Conservation (phyloP, 2,797 vertebrate genomes). For the Arrhamphus sclerolepis region DNA sequence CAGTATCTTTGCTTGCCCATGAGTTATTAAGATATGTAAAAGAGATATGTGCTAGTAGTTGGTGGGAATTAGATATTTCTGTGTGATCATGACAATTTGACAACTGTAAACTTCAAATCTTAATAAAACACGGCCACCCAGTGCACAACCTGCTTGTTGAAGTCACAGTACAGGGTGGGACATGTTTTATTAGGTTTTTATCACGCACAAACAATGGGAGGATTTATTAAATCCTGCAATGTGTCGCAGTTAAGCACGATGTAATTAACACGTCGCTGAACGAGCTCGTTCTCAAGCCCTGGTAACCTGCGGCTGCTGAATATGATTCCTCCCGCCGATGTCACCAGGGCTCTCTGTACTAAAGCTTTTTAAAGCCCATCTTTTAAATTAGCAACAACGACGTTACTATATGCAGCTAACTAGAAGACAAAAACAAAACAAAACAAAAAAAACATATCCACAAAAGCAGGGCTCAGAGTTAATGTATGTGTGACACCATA, state of each 20-base stretch:
- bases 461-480: constrained; percentile 49
- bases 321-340: constrained; percentile 2
- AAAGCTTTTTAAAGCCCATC: constrained; percentile 7
- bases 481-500: constrained; percentile 44
- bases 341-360: neutral
- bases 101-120: neutral
- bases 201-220: too few relatives aligned
- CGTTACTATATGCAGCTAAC: constrained; percentile 31
- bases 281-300: neutral
- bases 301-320: neutral
- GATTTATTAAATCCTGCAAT: neutral
- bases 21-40: neutral
- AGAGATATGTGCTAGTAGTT: neutral
- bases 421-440: too few relatives aligned
- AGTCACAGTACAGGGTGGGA: neutral
- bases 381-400: constrained; percentile 40
- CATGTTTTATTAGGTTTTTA: neutral
- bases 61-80: neutral
- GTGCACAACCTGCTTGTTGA: neutral
- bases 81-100: neutral
- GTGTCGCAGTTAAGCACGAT: neutral
- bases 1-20: neutral
- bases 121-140: neutral
- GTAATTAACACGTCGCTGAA: neutral
- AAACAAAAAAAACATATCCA: constrained; percentile 25